Evolutionary conservation across 2,888 invertebrate species (phyloP).

Genomic region (Prosopocoilus inquinatus): DNA sequence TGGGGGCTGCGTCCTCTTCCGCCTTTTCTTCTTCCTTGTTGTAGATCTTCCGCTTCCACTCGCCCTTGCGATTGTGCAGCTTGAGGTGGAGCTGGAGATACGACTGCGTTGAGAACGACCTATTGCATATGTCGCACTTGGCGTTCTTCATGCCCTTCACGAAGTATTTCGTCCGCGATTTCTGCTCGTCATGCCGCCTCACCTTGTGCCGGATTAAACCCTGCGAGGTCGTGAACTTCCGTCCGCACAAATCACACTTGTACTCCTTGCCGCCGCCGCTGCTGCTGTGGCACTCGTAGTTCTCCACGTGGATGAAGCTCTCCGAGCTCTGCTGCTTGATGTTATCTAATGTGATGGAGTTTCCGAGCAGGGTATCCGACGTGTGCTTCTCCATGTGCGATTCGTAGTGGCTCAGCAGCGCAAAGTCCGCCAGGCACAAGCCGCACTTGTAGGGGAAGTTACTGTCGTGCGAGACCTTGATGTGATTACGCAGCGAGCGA

Average conservation of each 20-base stretch:
- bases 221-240: constrained; percentile 34
- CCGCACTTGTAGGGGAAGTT: constrained; percentile 44
- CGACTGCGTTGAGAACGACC: constrained; percentile 46
- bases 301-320: neutral
- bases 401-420: constrained; percentile 37
- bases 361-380: constrained; percentile 28
- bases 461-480: constrained; percentile 42
- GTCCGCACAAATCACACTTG: constrained; percentile 38
- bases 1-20: neutral
- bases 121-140: constrained; percentile 46
- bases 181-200: constrained; percentile 37
- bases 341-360: constrained; percentile 42
- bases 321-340: neutral
- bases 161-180: constrained; percentile 34
- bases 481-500: constrained; percentile 40
- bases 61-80: constrained; percentile 34
- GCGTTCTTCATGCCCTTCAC: constrained; percentile 48
- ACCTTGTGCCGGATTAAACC: constrained; percentile 44
- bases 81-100: constrained; percentile 47
- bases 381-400: constrained; percentile 35
- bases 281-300: constrained; percentile 5
- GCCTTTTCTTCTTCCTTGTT: neutral
- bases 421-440: constrained; percentile 39
- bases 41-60: neutral
- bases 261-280: constrained; percentile 20